Conservation (phyloP, 2,888 invertebrate genomes). For the Norana najaformis region DNA sequence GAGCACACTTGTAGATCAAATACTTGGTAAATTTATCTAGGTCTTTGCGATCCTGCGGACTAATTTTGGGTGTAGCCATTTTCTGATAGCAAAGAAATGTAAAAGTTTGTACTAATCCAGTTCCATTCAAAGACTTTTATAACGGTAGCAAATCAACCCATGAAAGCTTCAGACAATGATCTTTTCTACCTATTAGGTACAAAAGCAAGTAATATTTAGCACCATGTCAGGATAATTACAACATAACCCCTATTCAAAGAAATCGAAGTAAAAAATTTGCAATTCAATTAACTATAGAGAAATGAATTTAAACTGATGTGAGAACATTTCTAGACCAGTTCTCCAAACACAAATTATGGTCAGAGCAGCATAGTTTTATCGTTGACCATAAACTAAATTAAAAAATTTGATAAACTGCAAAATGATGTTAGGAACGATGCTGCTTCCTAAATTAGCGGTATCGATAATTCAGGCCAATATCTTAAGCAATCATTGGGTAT, state of each 20-base stretch:
- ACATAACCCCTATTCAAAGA: not conserved
- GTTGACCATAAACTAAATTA: not conserved
- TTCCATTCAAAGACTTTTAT: too few species aligned
- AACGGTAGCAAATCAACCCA: too few species aligned
- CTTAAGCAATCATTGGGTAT: too few species aligned
- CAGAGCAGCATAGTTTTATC: not conserved
- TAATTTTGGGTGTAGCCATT: constrained; percentile 48
- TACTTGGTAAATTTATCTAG: constrained; percentile 87
- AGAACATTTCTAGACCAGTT: too few species aligned
- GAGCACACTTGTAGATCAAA: constrained; percentile 82
- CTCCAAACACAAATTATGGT: too few species aligned
- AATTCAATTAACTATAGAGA: too few species aligned
- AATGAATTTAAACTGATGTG: too few species aligned
- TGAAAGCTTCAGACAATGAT: too few species aligned
- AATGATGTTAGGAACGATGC: not conserved
- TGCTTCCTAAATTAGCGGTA: not conserved
- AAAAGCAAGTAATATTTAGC: not conserved
- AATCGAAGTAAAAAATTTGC: not conserved
- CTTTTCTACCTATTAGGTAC: not conserved
- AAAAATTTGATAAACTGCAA: not conserved
- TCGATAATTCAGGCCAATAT: too few species aligned
- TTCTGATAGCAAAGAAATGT: not conserved
- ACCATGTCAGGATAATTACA: not conserved
- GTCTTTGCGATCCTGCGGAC: constrained; percentile 69
- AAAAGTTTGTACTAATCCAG: not conserved